These are phyloP conservation scores for Ahaetulla prasina DNA, from an alignment of 2,113 vertebrate species.

Conservation along the genomic window DNA sequence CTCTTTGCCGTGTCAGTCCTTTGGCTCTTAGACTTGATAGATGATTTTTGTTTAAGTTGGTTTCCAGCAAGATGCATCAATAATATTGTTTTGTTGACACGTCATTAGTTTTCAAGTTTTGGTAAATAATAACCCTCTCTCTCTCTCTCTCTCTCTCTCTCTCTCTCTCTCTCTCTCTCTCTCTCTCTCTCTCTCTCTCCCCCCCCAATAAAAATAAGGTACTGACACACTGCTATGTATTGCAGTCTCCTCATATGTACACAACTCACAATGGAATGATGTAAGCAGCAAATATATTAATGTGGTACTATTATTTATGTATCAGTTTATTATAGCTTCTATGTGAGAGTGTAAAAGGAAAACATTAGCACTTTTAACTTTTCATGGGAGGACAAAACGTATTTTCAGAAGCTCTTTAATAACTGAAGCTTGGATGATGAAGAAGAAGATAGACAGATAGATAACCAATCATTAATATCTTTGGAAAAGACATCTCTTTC, in stretches of 20 bases:
- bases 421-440: background rate
- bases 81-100: slow-evolving; percentile 19
- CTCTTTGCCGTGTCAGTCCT: background rate
- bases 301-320: background rate
- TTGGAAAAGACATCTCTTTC: background rate
- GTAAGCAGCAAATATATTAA: slow-evolving; percentile 7
- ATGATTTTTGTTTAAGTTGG: slow-evolving; percentile 15
- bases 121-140: slow-evolving; percentile 6
- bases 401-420: background rate
- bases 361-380: background rate
- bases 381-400: background rate
- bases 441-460: too few species aligned
- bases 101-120: slow-evolving; percentile 35
- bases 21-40: slow-evolving; percentile 17
- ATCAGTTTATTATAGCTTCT: background rate
- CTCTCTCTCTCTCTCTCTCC: background rate
- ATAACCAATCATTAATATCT: background rate
- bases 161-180: background rate
- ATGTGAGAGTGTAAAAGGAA: background rate
- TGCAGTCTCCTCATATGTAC: background rate
- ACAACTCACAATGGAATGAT: background rate
- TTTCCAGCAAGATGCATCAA: slow-evolving; percentile 32
- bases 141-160: background rate
- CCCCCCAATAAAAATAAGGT: slow-evolving; percentile 4
- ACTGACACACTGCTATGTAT: background rate